Conservation (phyloP, 2,113 vertebrate species). For the Daubentonia madagascariensis region DNA sequence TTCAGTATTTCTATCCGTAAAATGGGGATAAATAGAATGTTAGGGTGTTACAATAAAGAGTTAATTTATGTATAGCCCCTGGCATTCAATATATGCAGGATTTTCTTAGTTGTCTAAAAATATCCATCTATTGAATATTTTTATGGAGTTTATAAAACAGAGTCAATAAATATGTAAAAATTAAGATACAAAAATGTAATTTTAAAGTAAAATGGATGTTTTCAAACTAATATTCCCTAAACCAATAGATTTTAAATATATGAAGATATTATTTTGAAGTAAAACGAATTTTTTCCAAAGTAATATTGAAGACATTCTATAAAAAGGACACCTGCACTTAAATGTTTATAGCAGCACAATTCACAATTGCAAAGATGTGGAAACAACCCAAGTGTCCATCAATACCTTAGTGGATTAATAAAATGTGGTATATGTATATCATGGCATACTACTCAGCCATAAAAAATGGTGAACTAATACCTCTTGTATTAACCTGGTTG, state of each 20-base stretch:
- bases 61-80: not conserved
- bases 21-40: not conserved
- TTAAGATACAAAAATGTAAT: not conserved
- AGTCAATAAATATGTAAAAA: not conserved
- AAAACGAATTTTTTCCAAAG: not conserved
- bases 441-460: too few species aligned
- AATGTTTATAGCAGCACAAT: too few species aligned
- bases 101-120: not conserved
- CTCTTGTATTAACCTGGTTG: too few species aligned
- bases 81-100: not conserved
- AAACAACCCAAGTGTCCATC: too few species aligned
- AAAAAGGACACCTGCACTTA: too few species aligned
- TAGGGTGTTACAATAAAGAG: not conserved
- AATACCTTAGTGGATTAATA: too few species aligned
- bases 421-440: too few species aligned
- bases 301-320: too few species aligned
- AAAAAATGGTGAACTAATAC: too few species aligned
- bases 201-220: not conserved
- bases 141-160: not conserved
- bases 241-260: not conserved
- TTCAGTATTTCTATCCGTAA: not conserved
- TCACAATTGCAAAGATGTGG: too few species aligned
- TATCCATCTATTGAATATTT: not conserved
- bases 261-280: not conserved
- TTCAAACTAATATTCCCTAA: not conserved